phyloP scores from a whole-genome alignment of 2,113 vertebrate genomes.

The Psilopsiagon aymara region DNA sequence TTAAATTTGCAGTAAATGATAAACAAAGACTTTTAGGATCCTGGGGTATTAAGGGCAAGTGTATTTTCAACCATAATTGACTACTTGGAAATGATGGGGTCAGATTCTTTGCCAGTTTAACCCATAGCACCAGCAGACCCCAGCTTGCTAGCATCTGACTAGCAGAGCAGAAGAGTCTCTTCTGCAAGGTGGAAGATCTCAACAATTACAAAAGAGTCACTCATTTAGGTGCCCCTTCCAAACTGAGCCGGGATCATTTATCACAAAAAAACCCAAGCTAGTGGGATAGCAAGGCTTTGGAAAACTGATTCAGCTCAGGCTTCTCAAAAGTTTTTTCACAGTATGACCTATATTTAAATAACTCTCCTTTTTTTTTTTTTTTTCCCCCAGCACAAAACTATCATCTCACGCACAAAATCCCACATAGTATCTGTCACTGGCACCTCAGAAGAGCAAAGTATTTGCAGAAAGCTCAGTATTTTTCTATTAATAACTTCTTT shows the following conservation, averaged over 20 bases:
- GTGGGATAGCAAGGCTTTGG: neutral
- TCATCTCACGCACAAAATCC: slow-evolving; percentile 21
- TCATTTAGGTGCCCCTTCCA: neutral
- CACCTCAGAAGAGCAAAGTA: slow-evolving; percentile 33
- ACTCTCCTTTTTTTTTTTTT: neutral
- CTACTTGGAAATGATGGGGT: neutral
- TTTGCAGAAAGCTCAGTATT: slow-evolving; percentile 4
- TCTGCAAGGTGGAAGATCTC: neutral
- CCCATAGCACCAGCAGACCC: neutral
- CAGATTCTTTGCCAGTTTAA: neutral
- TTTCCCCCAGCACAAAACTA: neutral
- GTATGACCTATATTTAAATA: neutral
- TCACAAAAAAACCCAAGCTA: neutral
- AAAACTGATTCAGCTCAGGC: neutral
- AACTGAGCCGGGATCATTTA: neutral
- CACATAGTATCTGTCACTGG: slow-evolving; percentile 44
- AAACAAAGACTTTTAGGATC: neutral
- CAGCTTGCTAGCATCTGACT: neutral
- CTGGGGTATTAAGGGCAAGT: neutral
- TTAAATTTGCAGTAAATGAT: neutral
- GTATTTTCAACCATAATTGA: neutral
- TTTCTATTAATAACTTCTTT: slow-evolving; percentile 7
- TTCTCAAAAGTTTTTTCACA: neutral
- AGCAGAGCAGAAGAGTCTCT: neutral
- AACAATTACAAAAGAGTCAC: neutral